Conservation (phyloP, 2,888 invertebrate genomes). For the Sclerodermus sp. region DNA sequence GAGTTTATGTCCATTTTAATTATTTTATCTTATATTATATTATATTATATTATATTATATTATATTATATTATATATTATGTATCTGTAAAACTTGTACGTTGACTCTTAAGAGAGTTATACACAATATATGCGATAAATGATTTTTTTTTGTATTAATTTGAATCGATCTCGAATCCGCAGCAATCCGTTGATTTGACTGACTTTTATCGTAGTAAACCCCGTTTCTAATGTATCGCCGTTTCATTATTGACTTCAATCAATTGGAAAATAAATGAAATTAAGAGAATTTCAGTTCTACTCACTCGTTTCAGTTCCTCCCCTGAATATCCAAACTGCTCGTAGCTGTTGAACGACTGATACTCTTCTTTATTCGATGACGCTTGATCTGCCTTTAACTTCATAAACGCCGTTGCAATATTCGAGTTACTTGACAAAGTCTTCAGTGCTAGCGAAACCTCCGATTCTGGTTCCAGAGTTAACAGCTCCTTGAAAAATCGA, state of each 20-base stretch:
- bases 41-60: too few species aligned
- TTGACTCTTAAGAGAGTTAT: too few species aligned
- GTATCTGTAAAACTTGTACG: too few species aligned
- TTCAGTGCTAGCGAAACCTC: slow-evolving; percentile 53
- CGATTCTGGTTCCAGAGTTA: slow-evolving; percentile 57
- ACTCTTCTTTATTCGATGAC: slow-evolving; percentile 36
- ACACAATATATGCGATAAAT: too few species aligned
- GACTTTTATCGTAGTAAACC: too few species aligned
- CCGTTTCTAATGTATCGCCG: too few species aligned
- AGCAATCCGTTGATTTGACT: background rate
- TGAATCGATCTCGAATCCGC: too few species aligned
- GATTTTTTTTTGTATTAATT: too few species aligned
- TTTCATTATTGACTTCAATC: too few species aligned
- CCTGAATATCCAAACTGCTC: slow-evolving; percentile 52
- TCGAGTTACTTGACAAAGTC: slow-evolving; percentile 48
- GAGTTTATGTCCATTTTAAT: background rate
- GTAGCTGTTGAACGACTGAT: slow-evolving; percentile 41
- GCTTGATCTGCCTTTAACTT: slow-evolving; percentile 56
- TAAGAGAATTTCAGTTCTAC: slow-evolving; percentile 20
- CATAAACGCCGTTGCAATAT: slow-evolving; percentile 58
- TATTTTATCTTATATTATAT: background rate
- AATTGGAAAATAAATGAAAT: background rate
- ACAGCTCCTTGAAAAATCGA: slow-evolving; percentile 55
- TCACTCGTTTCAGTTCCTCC: slow-evolving; percentile 59
- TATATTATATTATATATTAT: too few species aligned